phyloP scores from a whole-genome alignment of 2,888 invertebrate species.

The Labia minor region DNA sequence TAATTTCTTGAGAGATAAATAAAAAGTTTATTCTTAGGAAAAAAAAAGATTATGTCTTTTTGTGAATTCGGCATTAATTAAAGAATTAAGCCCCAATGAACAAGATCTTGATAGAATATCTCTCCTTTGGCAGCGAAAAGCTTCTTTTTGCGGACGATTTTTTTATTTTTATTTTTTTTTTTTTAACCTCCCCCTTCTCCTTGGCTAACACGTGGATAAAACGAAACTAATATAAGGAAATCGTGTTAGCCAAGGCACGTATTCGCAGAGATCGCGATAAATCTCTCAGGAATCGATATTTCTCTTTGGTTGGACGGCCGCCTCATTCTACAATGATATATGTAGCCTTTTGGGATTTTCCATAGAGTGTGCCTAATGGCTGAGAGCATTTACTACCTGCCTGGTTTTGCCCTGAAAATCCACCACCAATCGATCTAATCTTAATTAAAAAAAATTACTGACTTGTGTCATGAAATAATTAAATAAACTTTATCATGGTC shows the following conservation, averaged over 20 bases:
- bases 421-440: not conserved
- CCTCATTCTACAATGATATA: not conserved
- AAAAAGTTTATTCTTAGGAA: no score
- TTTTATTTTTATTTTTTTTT: not conserved
- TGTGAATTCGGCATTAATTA: not conserved
- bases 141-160: not conserved
- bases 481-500: no score
- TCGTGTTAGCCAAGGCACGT: slow-evolving; percentile 7
- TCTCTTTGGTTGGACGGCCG: not conserved
- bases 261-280: not conserved
- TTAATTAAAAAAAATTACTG: slow-evolving; percentile 1
- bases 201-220: not conserved
- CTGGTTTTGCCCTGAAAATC: not conserved
- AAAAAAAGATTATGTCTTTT: no score
- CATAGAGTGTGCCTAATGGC: not conserved
- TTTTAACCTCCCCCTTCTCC: not conserved
- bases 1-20: no score
- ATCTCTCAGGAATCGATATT: not conserved
- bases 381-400: not conserved
- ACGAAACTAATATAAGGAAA: slow-evolving; percentile 8
- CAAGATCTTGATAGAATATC: not conserved
- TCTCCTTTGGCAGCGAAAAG: not conserved
- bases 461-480: no score
- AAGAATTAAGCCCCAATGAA: not conserved
- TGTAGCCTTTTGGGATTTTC: not conserved